Evolutionary conservation across 2,797 vertebrate genomes (phyloP), one percentile per base, ranked within the genome.

Genomic region (Poeciliopsis infans): DNA sequence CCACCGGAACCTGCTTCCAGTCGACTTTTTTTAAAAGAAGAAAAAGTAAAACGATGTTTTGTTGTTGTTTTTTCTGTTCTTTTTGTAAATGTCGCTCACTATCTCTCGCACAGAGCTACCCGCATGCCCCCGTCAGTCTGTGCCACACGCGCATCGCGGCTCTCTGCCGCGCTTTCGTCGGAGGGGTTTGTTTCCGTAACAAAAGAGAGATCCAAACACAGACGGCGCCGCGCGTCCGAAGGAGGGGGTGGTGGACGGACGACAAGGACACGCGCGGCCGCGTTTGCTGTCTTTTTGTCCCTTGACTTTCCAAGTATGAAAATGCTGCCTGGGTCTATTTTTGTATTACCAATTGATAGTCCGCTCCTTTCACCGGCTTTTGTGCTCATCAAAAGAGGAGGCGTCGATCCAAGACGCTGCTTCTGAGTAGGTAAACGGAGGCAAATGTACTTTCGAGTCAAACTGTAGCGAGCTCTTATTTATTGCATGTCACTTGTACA

Each of bases 401-500:
- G 81, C 87, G 79, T 95, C 83, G 83, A 90, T 92, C 93, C 90
- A 87, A 90, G 88, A 88, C 80, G 86, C 91, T 47, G 88, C 90
- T 92, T 88, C 86, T 80, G 76, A 59, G 83, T 94, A 91, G 85
- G 79, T 89, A 77, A 85, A 86, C 76, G 59, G 78, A 87, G 84
- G 87, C 79, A 86, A 78, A 82, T 86, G 89, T 93, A 81, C 77
- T 83, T 59, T 90, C 85, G 83, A 75, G 80, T 92, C 80, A 70
- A 86, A 79, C 79, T 77, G 72, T 92, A 90, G 82, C 91, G 83
- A 85, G 82, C 79, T 88, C 70, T 91, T 95, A 94, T 94, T 95
- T 95, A 94, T 93, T 94, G 95, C 95, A 96, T 96, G 95, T 95
- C 89, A 93, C 86, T 79, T 84, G 87, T 93, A 89, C 83, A 91